These are phyloP conservation scores for Microctenopoma steveboyesi DNA, from an alignment of 2,797 vertebrate species.

Conservation along the genomic window DNA sequence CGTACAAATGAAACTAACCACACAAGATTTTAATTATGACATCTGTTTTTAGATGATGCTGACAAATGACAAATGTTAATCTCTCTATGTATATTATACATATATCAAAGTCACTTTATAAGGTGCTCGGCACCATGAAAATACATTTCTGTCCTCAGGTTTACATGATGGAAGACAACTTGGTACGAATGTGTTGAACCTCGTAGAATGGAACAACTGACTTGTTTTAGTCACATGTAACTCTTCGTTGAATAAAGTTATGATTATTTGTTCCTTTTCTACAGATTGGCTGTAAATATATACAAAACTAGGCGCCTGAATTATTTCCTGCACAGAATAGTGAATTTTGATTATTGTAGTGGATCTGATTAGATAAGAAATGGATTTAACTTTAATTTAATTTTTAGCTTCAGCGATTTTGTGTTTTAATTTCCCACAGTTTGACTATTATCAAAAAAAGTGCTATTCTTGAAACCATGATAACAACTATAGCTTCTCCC, in stretches of 20 bases:
- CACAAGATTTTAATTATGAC: background rate
- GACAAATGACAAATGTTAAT: background rate
- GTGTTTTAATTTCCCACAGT: background rate
- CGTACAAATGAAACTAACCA: background rate
- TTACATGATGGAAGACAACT: background rate
- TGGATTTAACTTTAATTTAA: background rate
- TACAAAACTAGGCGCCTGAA: background rate
- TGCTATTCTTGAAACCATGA: background rate
- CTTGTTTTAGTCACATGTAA: background rate
- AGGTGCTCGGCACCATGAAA: background rate
- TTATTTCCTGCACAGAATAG: background rate
- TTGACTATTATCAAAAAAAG: background rate
- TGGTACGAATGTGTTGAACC: background rate
- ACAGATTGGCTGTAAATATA: background rate
- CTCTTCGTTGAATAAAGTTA: background rate
- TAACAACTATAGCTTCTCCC: conserved; percentile 9
- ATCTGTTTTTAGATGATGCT: too few species aligned
- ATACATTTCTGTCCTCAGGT: background rate
- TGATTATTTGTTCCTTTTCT: background rate
- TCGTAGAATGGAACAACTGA: background rate
- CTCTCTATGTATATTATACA: background rate
- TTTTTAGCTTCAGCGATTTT: background rate
- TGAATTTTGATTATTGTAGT: background rate
- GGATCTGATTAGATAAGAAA: conserved; percentile 7
- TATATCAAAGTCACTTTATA: background rate